Evolutionary conservation across 2,888 invertebrate genomes (phyloP).

Genomic region (Melieria picta): DNA sequence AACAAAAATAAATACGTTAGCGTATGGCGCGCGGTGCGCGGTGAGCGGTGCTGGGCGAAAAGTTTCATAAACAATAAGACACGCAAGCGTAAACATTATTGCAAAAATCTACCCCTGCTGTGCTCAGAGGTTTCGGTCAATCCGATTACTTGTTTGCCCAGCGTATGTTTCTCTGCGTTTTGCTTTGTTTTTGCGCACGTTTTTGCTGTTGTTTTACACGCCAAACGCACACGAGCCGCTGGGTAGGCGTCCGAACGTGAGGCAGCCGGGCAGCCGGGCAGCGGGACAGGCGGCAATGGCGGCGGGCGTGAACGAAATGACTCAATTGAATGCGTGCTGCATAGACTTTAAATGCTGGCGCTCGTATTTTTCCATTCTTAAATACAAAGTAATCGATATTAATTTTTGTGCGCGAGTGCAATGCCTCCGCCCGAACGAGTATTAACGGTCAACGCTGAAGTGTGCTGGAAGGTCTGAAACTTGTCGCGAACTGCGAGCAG

Average conservation of each 20-base stretch:
- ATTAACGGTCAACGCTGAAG: no score
- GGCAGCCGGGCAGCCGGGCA: neutral
- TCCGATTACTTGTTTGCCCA: neutral
- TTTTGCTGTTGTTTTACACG: neutral
- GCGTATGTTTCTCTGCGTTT: neutral
- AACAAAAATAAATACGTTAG: neutral
- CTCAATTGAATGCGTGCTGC: slow-evolving; percentile 30
- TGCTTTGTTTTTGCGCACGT: neutral
- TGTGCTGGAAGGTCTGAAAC: no score
- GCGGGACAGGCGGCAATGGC: neutral
- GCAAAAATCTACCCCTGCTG: slow-evolving; percentile 32
- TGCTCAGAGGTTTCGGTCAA: neutral
- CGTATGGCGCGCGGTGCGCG: no score
- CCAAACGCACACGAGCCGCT: neutral
- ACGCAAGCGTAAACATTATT: slow-evolving; percentile 33
- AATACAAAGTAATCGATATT: slow-evolving; percentile 26
- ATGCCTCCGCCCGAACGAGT: neutral
- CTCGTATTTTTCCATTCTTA: slow-evolving; percentile 6
- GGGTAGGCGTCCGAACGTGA: neutral
- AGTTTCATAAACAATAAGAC: slow-evolving; percentile 29
- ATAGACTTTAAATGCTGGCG: slow-evolving; percentile 17
- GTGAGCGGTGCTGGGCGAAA: neutral
- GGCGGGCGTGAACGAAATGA: slow-evolving; percentile 20
- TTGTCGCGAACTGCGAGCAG: no score
- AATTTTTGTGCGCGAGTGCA: slow-evolving; percentile 20